Evolutionary conservation across 2,888 invertebrate species (phyloP).

Genomic region (Microctonus aethiopoides): DNA sequence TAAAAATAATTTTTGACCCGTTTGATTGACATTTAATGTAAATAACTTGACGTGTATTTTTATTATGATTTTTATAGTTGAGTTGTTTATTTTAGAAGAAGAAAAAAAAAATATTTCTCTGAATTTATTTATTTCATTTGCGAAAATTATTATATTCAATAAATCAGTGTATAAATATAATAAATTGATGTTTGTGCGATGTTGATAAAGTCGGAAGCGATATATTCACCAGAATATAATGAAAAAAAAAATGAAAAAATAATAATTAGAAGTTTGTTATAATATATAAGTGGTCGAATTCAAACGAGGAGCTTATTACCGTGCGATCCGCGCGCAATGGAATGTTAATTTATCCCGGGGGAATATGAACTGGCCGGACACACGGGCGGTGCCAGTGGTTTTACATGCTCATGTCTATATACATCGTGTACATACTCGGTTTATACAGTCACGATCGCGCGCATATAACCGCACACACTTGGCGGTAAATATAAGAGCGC

Average conservation of each 20-base stretch:
- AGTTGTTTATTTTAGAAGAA: too few relatives aligned
- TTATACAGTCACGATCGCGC: constrained; percentile 19
- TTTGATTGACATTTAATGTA: too few relatives aligned
- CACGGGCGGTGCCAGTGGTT: constrained; percentile 30
- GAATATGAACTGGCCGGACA: constrained; percentile 22
- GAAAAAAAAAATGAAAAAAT: not conserved
- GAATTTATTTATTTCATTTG: too few relatives aligned
- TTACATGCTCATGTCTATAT: constrained; percentile 26
- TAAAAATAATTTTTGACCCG: too few relatives aligned
- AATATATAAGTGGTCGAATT: constrained; percentile 20
- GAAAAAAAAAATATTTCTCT: too few relatives aligned
- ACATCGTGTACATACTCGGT: constrained; percentile 15
- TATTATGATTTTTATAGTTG: too few relatives aligned
- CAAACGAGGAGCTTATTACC: constrained; percentile 36
- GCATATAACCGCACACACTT: constrained; percentile 14
- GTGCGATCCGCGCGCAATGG: constrained; percentile 26
- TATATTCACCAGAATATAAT: not conserved
- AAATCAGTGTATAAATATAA: too few relatives aligned
- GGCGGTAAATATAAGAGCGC: constrained; percentile 22
- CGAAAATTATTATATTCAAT: too few relatives aligned
- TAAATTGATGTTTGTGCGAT: not conserved
- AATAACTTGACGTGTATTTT: too few relatives aligned
- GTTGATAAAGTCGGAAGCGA: not conserved
- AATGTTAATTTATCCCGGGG: constrained; percentile 35
- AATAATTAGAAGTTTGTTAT: not conserved